A percentile compares a stretch with the other conserved stretches of the same genome.
Conservation (phyloP, 2,797 vertebrate genomes). For the Danio tinwini region DNA sequence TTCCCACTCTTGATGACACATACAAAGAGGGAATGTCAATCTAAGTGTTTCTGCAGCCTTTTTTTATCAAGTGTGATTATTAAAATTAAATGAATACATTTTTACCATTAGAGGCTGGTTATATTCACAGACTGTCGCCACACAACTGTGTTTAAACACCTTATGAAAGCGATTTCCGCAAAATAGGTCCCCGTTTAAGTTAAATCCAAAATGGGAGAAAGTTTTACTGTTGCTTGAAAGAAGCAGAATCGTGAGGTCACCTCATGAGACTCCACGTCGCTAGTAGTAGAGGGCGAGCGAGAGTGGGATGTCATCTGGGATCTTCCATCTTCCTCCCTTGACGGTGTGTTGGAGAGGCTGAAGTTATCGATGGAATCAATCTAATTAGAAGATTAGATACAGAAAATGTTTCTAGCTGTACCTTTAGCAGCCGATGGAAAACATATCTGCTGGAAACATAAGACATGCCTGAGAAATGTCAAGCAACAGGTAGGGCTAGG, state of each 20-base stretch:
- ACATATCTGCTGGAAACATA: not conserved
- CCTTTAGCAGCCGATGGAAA: not conserved
- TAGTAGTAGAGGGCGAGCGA: slow-evolving; percentile 82
- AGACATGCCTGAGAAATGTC: not conserved
- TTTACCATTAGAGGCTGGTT: too few species aligned
- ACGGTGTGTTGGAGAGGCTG: slow-evolving; percentile 80
- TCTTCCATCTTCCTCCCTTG: slow-evolving; percentile 78
- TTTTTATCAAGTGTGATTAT: too few species aligned
- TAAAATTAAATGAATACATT: too few species aligned
- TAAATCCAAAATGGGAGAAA: not conserved
- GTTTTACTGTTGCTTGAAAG: not conserved
- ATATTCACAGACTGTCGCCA: too few species aligned
- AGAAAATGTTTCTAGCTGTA: not conserved
- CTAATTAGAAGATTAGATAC: slow-evolving; percentile 62
- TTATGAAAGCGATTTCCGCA: too few species aligned
- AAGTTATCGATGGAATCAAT: slow-evolving; percentile 85
- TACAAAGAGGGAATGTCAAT: too few species aligned
- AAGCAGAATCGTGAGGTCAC: slow-evolving; percentile 59
- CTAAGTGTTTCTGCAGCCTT: too few species aligned
- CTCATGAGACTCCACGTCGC: slow-evolving; percentile 82
- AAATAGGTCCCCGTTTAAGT: too few species aligned
- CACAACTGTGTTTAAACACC: too few species aligned
- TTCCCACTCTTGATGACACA: too few species aligned
- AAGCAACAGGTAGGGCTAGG: too few species aligned
- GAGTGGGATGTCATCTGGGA: slow-evolving; percentile 80